A percentile compares a stretch with the other conserved stretches of the same genome.
Conservation (phyloP, 2,888 invertebrate species). For the Ommatoiulus sabulosus region DNA sequence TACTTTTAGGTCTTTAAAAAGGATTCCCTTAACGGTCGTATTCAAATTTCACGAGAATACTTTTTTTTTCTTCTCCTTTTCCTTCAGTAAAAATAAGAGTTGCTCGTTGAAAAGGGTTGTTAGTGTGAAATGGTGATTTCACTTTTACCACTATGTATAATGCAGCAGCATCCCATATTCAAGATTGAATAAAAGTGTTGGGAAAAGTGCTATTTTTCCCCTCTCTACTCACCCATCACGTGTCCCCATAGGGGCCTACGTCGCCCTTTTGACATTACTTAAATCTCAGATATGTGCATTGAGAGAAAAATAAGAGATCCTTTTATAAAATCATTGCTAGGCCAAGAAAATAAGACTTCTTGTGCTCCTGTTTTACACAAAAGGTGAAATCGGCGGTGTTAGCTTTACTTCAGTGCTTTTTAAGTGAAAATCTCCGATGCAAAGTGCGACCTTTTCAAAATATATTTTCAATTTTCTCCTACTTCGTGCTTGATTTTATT, state of each 20-base stretch:
- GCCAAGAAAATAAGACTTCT: not conserved
- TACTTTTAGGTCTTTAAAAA: slow-evolving; percentile 1
- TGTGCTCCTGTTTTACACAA: not conserved
- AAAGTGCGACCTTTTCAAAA: not conserved
- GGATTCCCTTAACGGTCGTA: slow-evolving; percentile 11
- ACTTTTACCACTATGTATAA: slow-evolving; percentile 19
- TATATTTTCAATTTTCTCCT: no score
- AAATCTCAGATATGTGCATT: not conserved
- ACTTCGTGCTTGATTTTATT: not conserved
- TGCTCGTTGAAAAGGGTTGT: slow-evolving; percentile 1
- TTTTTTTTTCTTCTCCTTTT: not conserved
- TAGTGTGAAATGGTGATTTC: slow-evolving; percentile 19
- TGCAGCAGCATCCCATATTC: slow-evolving; percentile 19
- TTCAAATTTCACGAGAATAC: slow-evolving; percentile 12
- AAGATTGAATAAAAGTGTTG: slow-evolving; percentile 19
- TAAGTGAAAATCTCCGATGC: not conserved
- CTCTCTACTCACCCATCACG: not conserved
- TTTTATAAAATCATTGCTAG: slow-evolving; percentile 12
- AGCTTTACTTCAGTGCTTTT: not conserved
- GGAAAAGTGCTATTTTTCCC: not conserved
- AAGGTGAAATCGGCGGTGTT: not conserved
- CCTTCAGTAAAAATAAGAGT: not conserved
- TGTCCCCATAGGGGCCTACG: not conserved
- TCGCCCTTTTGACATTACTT: slow-evolving; percentile 11
- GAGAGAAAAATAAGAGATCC: slow-evolving; percentile 4